Base-by-base conservation (phyloP, 2,113 vertebrate genomes). In the Bubalus kerabau region DNA sequence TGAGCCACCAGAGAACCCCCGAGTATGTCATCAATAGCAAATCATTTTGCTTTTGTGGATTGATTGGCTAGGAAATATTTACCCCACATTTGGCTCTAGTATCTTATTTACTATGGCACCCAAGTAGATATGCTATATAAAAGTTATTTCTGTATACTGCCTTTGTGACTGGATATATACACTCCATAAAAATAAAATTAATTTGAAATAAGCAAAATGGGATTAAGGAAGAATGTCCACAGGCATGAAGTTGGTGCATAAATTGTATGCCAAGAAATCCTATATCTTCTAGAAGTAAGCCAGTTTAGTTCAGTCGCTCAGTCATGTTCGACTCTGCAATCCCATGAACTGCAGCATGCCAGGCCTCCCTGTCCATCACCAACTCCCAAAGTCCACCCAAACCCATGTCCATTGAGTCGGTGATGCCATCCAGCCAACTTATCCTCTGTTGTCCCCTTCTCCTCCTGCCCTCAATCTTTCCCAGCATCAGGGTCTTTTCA, bases 171-270 rank as follows among this genome's bases (percentile, higher is more conserved):
- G 2, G 43, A 80, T 93, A 21, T 11, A 36, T 67, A 30, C 2
- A 86, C 6, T 62, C 21, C 57, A 92, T 59, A 89, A 87, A 93
- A 43, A 60, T 83, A 90, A 92, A 57, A 15, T 86, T 54, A 76
- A 92, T 95, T 91, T 86, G 36, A 93, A 96, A 40, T 83, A 83
- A 86, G 64, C 54, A 90, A 87, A 71, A 96, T 81, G 15, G 59
- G 16, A 2, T 56, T 94, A 46, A 93, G 30, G 74, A 87, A 94
- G 80, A 87, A 96, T 64, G n/a, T 76, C 56, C 36, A 85, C 2
- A 57, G 80, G 4, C n/a, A 85, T 84, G 26, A 85, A 97, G 64
- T 48, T 40, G 40, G 15, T 11, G 46, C 52, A 59, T 40, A 84
- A 92, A 81, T 62, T 50, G 50, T 60, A 26, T 80, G 15, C 46